Conservation (phyloP, 2,797 vertebrate genomes). For the Argyrosomus regius region DNA sequence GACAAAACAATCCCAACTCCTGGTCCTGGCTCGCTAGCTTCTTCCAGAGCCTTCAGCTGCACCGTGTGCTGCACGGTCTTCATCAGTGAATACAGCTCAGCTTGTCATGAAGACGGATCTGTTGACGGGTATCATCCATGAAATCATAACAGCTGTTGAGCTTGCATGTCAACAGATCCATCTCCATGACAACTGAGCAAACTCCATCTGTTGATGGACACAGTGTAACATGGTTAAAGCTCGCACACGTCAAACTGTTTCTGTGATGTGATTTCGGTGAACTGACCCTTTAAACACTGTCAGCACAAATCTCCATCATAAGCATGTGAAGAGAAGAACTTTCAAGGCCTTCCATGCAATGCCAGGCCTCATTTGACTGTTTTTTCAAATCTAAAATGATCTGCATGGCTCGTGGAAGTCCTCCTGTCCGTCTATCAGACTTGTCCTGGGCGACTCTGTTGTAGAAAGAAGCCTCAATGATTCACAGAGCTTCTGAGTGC, state of each 20-base stretch:
- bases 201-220: background rate
- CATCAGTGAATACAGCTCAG: background rate
- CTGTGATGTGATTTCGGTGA: background rate
- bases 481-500: slow-evolving; percentile 39
- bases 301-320: background rate
- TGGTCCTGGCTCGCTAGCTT: background rate
- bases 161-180: background rate
- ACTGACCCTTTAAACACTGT: slow-evolving; percentile 6
- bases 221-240: background rate
- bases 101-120: background rate
- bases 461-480: slow-evolving; percentile 6
- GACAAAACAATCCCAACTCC: background rate
- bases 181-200: background rate
- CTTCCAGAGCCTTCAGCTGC: background rate
- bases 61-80: background rate
- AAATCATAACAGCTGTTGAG: slow-evolving; percentile 7
- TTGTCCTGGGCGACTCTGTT: slow-evolving; percentile 23
- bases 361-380: background rate
- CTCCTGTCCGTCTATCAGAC: slow-evolving; percentile 1
- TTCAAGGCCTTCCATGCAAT: slow-evolving; percentile 10
- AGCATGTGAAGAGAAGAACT: background rate
- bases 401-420: background rate
- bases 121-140: background rate
- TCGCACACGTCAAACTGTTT: background rate
- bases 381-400: background rate